These are phyloP conservation scores for Athene noctua DNA, from an alignment of 2,113 vertebrate genomes.

Conservation along the genomic window DNA sequence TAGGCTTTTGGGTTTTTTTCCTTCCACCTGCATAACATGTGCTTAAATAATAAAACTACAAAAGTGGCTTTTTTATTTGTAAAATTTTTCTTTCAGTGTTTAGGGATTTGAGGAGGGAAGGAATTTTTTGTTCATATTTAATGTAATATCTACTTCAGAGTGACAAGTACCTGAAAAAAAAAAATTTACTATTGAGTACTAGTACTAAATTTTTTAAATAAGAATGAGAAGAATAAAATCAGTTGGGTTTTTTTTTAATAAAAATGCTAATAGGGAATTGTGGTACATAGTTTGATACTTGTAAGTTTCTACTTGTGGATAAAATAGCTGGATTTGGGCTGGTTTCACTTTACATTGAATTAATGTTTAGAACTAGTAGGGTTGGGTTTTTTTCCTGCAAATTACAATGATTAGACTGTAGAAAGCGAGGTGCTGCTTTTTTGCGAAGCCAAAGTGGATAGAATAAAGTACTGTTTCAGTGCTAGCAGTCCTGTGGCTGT, in stretches of 20 bases:
- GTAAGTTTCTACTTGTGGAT: neutral
- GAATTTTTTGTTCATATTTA: neutral
- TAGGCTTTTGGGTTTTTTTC: neutral
- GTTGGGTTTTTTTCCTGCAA: neutral
- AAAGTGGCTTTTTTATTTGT: neutral
- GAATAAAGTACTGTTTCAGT: neutral
- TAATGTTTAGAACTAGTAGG: neutral
- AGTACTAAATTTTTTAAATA: neutral
- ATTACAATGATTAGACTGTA: neutral
- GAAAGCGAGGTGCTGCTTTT: neutral
- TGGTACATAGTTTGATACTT: neutral
- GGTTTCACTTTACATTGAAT: neutral
- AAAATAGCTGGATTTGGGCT: neutral
- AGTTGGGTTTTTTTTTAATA: neutral
- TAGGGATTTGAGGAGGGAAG: neutral
- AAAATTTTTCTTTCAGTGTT: neutral
- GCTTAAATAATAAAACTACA: conserved; percentile 10
- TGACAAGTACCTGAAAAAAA: neutral
- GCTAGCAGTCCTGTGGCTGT: neutral
- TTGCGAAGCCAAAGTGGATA: neutral
- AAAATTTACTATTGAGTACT: neutral
- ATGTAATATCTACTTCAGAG: neutral
- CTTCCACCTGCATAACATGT: conserved; percentile 35
- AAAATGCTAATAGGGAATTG: neutral
- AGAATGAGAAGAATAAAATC: neutral